Conservation (phyloP, 2,113 vertebrate species). For the Phodopus roborovskii region DNA sequence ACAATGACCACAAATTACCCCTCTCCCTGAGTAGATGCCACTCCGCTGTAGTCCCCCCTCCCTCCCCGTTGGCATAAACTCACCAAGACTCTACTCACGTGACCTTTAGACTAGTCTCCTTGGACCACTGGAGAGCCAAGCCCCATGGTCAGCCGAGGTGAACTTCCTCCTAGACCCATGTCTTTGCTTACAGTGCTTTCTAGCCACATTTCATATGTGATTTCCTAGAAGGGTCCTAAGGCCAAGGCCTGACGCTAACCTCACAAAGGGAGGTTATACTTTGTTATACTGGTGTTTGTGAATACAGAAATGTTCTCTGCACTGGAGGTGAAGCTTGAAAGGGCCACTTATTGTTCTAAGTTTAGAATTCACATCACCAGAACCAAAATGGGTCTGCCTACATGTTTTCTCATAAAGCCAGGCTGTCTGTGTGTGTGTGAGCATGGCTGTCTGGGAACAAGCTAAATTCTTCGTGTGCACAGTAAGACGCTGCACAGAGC, state of each 20-base stretch:
- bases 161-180: not conserved
- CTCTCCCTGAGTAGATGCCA: not conserved
- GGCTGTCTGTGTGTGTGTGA: not conserved
- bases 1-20: not conserved
- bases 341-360: conserved; percentile 22
- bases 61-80: not conserved
- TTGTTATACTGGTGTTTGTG: not conserved
- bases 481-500: not conserved
- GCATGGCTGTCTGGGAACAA: not conserved
- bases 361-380: conserved; percentile 51
- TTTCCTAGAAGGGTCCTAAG: not conserved
- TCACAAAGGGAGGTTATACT: no score
- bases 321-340: conserved; percentile 31
- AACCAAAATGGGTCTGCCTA: conserved; percentile 28
- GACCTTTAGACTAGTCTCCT: not conserved
- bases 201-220: not conserved
- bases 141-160: accelerated
- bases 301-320: not conserved
- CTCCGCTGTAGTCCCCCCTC: not conserved
- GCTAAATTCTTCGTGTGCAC: not conserved
- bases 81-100: not conserved
- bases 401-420: conserved; percentile 17
- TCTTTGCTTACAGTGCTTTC: not conserved
- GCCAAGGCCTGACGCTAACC: not conserved
- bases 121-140: not conserved